A percentile compares a stretch with the other conserved stretches of the same genome.
phyloP scores from a whole-genome alignment of 2,113 vertebrate genomes.

The Lycaon pictus region DNA sequence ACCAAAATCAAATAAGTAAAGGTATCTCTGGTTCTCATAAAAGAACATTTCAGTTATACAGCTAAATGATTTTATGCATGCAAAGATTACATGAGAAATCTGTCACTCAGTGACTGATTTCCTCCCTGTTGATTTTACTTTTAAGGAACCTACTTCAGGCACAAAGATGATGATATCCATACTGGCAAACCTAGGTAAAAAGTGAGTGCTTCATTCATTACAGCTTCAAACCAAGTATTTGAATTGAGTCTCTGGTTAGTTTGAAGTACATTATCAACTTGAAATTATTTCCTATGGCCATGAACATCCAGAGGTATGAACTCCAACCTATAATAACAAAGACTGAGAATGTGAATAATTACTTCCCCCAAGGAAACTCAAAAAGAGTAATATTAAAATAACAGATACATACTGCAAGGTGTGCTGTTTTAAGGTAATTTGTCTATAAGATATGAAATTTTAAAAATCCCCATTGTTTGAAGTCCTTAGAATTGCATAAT shows the following conservation, averaged over 20 bases:
- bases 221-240: conserved; percentile 7
- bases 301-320: neutral
- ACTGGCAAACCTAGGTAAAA: neutral
- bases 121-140: neutral
- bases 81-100: neutral
- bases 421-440: neutral
- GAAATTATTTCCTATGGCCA: neutral
- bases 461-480: neutral
- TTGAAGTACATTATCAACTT: neutral
- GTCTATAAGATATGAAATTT: neutral
- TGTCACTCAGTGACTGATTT: neutral
- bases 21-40: neutral
- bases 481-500: neutral
- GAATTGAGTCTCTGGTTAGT: conserved; percentile 8
- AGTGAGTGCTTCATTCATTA: neutral
- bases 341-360: neutral
- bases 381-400: neutral
- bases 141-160: neutral
- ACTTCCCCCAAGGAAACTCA: neutral
- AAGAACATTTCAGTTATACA: neutral
- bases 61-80: neutral
- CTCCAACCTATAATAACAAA: neutral
- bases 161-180: neutral
- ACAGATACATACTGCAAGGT: neutral
- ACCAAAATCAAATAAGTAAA: neutral